phyloP scores from a whole-genome alignment of 2,797 vertebrate species.

The Apogon talboti region DNA sequence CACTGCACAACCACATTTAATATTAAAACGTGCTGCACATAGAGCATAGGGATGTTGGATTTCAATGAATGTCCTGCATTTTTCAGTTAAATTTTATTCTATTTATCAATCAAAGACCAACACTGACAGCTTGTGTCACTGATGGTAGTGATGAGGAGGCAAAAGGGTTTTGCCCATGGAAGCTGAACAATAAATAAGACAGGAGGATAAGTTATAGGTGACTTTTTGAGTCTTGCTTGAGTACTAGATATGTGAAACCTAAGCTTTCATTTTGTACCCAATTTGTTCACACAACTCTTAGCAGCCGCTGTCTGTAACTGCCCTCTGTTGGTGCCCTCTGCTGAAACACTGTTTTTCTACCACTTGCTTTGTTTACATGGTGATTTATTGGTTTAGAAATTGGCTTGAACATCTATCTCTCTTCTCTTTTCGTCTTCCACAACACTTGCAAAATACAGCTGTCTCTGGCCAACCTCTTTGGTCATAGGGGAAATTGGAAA shows the following conservation, averaged over 20 bases:
- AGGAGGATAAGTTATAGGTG: conserved; percentile 26
- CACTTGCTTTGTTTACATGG: conserved; percentile 45
- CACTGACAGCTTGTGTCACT: not conserved
- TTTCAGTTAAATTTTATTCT: too few species aligned
- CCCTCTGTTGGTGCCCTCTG: conserved; percentile 37
- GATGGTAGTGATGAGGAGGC: conserved; percentile 14
- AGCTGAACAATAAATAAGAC: conserved; percentile 26
- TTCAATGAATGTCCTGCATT: too few species aligned
- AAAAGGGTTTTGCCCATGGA: conserved; percentile 11
- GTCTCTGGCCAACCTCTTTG: conserved; percentile 16
- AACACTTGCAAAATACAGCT: conserved; percentile 30
- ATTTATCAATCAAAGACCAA: too few species aligned
- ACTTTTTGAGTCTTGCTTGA: conserved; percentile 24
- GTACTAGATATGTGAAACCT: conserved; percentile 24
- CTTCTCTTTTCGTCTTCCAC: conserved; percentile 12
- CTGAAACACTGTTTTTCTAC: conserved; percentile 15
- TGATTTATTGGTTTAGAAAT: conserved; percentile 46
- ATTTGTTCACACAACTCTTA: conserved; percentile 32
- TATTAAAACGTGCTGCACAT: too few species aligned
- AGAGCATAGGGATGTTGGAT: too few species aligned
- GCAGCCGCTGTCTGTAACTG: conserved; percentile 30
- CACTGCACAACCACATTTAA: too few species aligned
- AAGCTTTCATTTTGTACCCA: conserved; percentile 27
- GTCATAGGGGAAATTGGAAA: conserved; percentile 1
- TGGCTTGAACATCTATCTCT: conserved; percentile 28